phyloP scores from a whole-genome alignment of 2,888 invertebrate species.

The Incurvaria masculella region DNA sequence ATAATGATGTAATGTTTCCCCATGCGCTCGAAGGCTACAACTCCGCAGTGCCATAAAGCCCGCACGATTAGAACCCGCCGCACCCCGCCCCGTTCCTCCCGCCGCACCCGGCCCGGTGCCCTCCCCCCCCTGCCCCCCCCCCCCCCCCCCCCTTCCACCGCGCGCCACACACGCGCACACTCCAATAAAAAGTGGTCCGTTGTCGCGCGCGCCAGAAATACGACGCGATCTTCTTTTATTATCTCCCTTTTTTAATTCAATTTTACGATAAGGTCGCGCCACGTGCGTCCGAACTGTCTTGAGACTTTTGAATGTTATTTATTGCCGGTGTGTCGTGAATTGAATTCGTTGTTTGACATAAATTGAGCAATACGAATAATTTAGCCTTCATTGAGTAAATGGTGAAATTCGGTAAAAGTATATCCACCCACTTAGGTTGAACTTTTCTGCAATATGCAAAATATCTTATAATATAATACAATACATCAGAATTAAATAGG shows the following conservation, averaged over 20 bases:
- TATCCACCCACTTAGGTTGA: too few relatives aligned
- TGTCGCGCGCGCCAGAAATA: constrained; percentile 53
- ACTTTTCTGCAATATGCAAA: too few relatives aligned
- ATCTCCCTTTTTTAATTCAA: constrained; percentile 51
- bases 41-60: constrained; percentile 28
- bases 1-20: too few relatives aligned
- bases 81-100: constrained; percentile 20
- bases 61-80: constrained; percentile 34
- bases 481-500: too few relatives aligned
- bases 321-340: too few relatives aligned
- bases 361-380: too few relatives aligned
- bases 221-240: constrained; percentile 50
- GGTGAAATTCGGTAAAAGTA: too few relatives aligned
- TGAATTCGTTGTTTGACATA: too few relatives aligned
- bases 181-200: constrained; percentile 47
- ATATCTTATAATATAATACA: too few relatives aligned
- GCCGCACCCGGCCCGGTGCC: constrained; percentile 17
- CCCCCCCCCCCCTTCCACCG: constrained; percentile 41
- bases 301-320: constrained; percentile 2
- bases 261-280: constrained; percentile 46
- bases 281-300: constrained; percentile 7
- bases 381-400: too few relatives aligned
- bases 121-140: constrained; percentile 16
- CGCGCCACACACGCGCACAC: background rate
- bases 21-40: background rate